Evolutionary conservation across 1,140 invertebrate species (phyloP), one percentile per base, ranked within the genome.

Genomic region (Halesus radiatus): DNA sequence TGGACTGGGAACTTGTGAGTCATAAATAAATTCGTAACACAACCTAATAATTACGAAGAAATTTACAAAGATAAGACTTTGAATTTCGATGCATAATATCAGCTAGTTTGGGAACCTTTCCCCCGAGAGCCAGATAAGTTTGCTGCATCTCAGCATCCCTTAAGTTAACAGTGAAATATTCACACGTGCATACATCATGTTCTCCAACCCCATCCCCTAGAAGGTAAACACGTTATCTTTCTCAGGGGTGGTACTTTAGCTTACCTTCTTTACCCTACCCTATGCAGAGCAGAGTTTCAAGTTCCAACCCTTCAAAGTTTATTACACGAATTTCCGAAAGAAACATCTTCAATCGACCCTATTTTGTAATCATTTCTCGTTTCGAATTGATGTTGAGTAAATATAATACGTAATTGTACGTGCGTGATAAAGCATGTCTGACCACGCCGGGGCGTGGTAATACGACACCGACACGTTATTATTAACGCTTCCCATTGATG

Each of bases 101-200:
- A 29, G 5, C 26, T 29, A 64, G 60, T 66, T 66, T 26, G 62
- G n/a, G 62, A 26, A 15, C 29, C 62, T 66, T 26, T 29, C 29
- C 62, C 26, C 23, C 29, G n/a, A 45, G 26, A 32, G 22, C 23
- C n/a, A 16, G 62, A 29, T 29, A 66, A 66, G 22, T 29, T 66
- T 66, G 26, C 62, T 66, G 62, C 62, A 66, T 29, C 62, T 29
- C 62, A 29, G 22, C 60, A 66, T 66, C 62, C 62, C 62, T 29
- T 29, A 66, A 66, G 62, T 66, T 66, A 66, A 66, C 62, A 66
- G 62, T 66, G 62, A 66, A 66, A 66, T 66, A 66, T 66, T 66
- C 62, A 66, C 62, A 66, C 62, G 62, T 66, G 62, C 62, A 66
- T 66, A 66, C 62, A 66, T 66, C 62, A 32, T 16, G 29, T 66